Evolutionary conservation across 2,113 vertebrate species (phyloP).

Genomic region (Falco punctatus): DNA sequence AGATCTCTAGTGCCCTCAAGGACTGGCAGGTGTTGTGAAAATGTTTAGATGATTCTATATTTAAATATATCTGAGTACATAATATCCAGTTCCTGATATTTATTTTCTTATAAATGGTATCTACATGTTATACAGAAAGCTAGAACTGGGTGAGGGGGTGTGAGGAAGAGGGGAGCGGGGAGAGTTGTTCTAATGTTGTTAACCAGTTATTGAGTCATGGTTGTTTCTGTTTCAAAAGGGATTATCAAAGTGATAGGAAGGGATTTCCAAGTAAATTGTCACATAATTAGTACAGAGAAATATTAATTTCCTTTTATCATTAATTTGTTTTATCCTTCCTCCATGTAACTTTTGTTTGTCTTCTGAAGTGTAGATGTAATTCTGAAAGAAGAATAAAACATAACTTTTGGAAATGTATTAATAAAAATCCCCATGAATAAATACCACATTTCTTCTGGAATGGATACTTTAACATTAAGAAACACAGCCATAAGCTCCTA

Average conservation of each 20-base stretch:
- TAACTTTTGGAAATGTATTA: neutral
- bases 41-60: neutral
- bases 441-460: neutral
- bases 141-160: fast-evolving
- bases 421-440: neutral
- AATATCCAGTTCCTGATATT: neutral
- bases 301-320: neutral
- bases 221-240: neutral
- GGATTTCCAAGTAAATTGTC: neutral
- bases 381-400: neutral
- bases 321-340: neutral
- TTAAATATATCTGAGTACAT: neutral
- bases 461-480: neutral
- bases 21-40: neutral
- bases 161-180: neutral
- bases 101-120: neutral
- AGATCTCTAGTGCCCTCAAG: neutral
- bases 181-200: neutral
- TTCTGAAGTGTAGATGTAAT: neutral
- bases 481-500: neutral
- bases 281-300: neutral
- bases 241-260: neutral
- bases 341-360: neutral
- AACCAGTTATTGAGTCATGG: neutral
- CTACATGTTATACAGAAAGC: neutral